phyloP scores from a whole-genome alignment of 2,888 invertebrate species.

The Notodonta ziczac region DNA sequence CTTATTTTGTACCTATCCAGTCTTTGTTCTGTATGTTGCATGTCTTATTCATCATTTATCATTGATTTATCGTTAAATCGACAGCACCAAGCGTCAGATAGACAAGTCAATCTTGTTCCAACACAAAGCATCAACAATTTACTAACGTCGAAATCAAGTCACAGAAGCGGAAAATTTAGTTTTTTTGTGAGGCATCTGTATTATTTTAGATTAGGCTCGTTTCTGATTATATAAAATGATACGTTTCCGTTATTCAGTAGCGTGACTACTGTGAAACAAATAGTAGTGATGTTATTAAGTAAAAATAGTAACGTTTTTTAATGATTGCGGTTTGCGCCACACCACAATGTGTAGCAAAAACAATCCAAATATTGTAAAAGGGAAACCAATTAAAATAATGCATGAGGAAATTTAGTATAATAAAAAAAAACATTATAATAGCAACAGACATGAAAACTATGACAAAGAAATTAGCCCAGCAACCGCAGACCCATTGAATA shows the following conservation, averaged over 20 bases:
- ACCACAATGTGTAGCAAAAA: not conserved
- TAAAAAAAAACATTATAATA: conserved; percentile 12
- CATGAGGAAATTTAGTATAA: not conserved
- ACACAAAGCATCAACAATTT: conserved; percentile 37
- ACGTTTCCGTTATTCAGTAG: conserved; percentile 13
- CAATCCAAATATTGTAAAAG: not conserved
- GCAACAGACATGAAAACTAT: conserved; percentile 16
- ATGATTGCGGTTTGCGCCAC: not conserved
- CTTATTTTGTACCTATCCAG: not conserved
- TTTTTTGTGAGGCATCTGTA: conserved; percentile 28
- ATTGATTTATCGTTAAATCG: conserved; percentile 69
- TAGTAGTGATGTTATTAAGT: too few species aligned
- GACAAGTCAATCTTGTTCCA: conserved; percentile 62
- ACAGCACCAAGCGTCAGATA: conserved; percentile 49
- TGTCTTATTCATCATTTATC: conserved; percentile 68
- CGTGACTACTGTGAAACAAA: not conserved
- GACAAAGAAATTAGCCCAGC: conserved; percentile 21
- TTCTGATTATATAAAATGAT: conserved; percentile 27
- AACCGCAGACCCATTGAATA: conserved; percentile 23
- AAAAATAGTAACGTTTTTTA: too few species aligned
- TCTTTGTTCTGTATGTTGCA: conserved; percentile 39
- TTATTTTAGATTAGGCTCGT: conserved; percentile 30
- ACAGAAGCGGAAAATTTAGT: conserved; percentile 43
- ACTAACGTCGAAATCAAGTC: conserved; percentile 37
- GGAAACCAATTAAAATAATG: too few species aligned